Evolutionary conservation across 2,888 invertebrate genomes (phyloP).

Genomic region (Heliconius aoede): DNA sequence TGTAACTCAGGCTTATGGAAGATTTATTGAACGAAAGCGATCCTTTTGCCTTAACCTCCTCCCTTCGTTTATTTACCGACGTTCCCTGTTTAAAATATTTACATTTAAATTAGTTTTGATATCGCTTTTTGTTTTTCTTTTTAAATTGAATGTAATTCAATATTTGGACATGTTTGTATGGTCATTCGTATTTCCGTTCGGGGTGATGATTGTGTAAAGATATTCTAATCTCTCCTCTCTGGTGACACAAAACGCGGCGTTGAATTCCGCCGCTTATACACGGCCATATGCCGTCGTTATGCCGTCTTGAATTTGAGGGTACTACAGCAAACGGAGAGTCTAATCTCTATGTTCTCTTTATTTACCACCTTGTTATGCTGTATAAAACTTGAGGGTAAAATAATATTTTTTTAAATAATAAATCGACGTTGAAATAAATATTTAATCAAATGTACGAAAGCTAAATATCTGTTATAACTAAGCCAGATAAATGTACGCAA

Average conservation of each 20-base stretch:
- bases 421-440: neutral
- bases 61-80: constrained; percentile 8
- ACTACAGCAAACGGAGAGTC: neutral
- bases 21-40: constrained; percentile 37
- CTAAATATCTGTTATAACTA: constrained; percentile 9
- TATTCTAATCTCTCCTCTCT: neutral
- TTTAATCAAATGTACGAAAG: neutral
- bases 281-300: too few relatives aligned
- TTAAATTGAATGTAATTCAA: neutral
- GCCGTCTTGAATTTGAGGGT: too few relatives aligned
- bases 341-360: neutral
- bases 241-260: neutral
- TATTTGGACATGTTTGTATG: neutral
- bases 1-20: constrained; percentile 30
- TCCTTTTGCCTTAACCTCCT: constrained; percentile 21
- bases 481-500: constrained; percentile 15
- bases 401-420: neutral
- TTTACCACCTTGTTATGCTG: neutral
- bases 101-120: constrained; percentile 18
- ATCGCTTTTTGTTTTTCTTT: neutral
- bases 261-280: neutral
- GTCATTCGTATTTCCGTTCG: neutral
- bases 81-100: constrained; percentile 26
- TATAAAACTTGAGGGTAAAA: neutral
- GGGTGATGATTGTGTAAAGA: neutral